Evolutionary conservation across 2,113 vertebrate species (phyloP).

Genomic region (Equus quagga): DNA sequence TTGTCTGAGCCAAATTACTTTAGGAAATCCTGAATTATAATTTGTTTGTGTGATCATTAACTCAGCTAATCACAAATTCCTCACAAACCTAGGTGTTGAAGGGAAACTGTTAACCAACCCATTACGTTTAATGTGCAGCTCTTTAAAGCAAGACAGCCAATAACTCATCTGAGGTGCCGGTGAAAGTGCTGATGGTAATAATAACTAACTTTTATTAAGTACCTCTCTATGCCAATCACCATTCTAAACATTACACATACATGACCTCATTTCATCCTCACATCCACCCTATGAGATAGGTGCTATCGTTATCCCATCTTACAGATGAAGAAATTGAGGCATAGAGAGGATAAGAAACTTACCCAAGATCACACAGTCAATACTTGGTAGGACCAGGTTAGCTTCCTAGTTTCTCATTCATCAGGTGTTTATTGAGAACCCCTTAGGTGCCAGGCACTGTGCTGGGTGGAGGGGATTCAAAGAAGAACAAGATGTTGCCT

Average conservation of each 20-base stretch:
- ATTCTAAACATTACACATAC: not conserved
- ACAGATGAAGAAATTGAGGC: not conserved
- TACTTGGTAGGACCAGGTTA: not conserved
- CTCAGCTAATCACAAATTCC: constrained; percentile 63
- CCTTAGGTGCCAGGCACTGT: not conserved
- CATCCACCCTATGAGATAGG: not conserved
- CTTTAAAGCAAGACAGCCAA: constrained; percentile 9
- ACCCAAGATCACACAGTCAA: not conserved
- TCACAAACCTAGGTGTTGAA: not conserved
- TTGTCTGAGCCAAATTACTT: constrained; percentile 62
- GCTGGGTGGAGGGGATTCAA: not conserved
- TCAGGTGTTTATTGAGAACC: not conserved
- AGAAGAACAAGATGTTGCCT: not conserved
- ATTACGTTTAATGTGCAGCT: constrained; percentile 42
- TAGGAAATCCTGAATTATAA: constrained; percentile 72
- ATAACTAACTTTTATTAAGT: not conserved
- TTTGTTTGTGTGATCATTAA: constrained; percentile 74
- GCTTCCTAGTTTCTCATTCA: not conserved
- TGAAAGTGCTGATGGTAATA: not conserved
- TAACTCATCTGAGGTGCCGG: constrained; percentile 6
- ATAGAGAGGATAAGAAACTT: constrained; percentile 7
- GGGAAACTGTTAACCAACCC: constrained; percentile 52
- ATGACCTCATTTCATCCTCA: not conserved
- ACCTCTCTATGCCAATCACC: not conserved
- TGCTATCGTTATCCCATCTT: not conserved